phyloP scores from a whole-genome alignment of 2,113 vertebrate species.

The Progne subis region DNA sequence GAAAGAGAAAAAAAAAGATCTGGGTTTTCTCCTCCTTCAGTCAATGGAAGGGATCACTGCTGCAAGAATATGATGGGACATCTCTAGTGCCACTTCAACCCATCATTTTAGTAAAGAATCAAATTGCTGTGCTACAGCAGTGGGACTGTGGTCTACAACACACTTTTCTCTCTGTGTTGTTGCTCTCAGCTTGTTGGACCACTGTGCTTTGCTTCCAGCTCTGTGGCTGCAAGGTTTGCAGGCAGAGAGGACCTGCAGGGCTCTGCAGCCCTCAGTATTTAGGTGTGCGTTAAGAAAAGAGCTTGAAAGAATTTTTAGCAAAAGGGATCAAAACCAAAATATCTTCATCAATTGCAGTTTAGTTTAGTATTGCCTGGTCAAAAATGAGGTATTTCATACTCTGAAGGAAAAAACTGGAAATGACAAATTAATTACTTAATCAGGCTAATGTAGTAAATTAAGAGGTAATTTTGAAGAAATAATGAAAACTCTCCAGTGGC shows the following conservation, averaged over 20 bases:
- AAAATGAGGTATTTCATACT: constrained; percentile 62
- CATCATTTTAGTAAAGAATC: background rate
- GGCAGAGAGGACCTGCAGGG: background rate
- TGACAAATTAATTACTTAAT: constrained; percentile 57
- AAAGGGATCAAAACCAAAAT: background rate
- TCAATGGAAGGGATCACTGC: background rate
- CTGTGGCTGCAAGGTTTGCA: background rate
- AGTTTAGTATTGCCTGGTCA: background rate
- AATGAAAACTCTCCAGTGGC: constrained; percentile 58
- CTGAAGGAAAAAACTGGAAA: constrained; percentile 29
- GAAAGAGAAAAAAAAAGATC: background rate
- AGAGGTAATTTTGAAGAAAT: constrained; percentile 70
- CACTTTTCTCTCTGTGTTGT: background rate
- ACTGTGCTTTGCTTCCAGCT: background rate
- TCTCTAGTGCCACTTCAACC: background rate
- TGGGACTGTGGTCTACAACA: background rate
- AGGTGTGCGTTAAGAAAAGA: background rate
- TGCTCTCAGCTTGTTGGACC: accelerated
- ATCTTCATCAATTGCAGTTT: background rate
- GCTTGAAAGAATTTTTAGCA: background rate
- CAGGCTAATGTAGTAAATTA: constrained; percentile 66
- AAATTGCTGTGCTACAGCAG: background rate
- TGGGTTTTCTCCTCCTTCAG: background rate
- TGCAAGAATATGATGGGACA: background rate
- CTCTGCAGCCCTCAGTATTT: background rate